Conservation (phyloP, 2,113 vertebrate species). For the Ictidomys tridecemlineatus region DNA sequence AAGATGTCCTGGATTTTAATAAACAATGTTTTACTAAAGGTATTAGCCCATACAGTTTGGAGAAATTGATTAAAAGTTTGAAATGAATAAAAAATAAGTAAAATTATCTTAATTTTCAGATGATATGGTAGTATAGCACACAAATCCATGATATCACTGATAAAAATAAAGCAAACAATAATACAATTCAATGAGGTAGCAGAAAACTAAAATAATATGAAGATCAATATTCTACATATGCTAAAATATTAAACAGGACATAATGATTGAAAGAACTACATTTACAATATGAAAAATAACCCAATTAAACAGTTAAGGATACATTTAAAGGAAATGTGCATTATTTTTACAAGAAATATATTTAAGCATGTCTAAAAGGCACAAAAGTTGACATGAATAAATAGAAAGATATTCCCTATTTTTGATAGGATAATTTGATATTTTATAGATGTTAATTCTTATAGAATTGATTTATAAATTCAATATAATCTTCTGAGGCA, state of each 20-base stretch:
- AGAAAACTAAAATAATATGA: background rate
- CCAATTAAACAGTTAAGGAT: background rate
- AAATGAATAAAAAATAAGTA: background rate
- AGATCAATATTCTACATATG: background rate
- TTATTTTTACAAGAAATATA: background rate
- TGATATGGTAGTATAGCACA: background rate
- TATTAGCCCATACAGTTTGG: too few species aligned
- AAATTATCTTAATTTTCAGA: background rate
- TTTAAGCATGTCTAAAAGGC: background rate
- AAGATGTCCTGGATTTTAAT: background rate
- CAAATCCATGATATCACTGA: background rate
- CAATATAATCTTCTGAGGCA: background rate
- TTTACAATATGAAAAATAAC: background rate
- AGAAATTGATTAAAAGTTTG: background rate
- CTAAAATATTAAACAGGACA: background rate
- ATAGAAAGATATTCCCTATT: background rate
- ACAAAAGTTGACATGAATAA: background rate
- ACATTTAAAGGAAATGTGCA: background rate
- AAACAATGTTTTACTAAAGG: background rate
- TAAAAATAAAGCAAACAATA: background rate
- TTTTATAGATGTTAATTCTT: background rate
- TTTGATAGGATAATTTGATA: background rate
- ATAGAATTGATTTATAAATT: background rate
- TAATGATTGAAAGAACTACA: background rate
- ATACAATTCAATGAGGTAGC: background rate